phyloP scores from a whole-genome alignment of 2,888 invertebrate species.

The Pandemis cinnamomeana region DNA sequence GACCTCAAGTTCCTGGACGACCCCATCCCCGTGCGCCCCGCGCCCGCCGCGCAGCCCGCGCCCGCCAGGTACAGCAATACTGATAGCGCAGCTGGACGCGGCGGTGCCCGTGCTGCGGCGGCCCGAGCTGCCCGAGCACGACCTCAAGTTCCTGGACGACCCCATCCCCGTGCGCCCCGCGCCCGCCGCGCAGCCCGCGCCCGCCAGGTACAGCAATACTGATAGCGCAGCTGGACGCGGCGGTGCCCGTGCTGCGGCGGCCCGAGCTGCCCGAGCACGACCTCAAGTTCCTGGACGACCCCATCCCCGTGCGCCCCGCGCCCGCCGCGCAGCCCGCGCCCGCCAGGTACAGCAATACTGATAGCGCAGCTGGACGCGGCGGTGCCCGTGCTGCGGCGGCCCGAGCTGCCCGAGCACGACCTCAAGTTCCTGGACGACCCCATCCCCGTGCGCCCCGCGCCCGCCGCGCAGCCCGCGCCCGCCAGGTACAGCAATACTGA shows the following conservation, averaged over 20 bases:
- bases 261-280: constrained; percentile 73
- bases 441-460: constrained; percentile 59
- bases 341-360: no score
- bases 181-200: constrained; percentile 21
- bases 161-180: constrained; percentile 65
- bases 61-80: no score
- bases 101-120: constrained; percentile 64
- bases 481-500: no score
- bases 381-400: constrained; percentile 62
- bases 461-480: constrained; percentile 22
- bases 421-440: constrained; percentile 81
- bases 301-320: constrained; percentile 61
- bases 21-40: constrained; percentile 66
- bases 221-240: constrained; percentile 88
- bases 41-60: constrained; percentile 20
- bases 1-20: constrained; percentile 81
- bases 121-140: constrained; percentile 73
- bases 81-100: constrained; percentile 88
- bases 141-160: constrained; percentile 79
- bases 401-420: constrained; percentile 73
- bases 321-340: constrained; percentile 23
- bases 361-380: constrained; percentile 88
- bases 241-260: constrained; percentile 61
- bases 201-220: no score
- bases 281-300: constrained; percentile 80